Evolutionary conservation across 2,888 invertebrate species (phyloP), one percentile per base, ranked within the genome.

Genomic region (Andrena minutula): DNA sequence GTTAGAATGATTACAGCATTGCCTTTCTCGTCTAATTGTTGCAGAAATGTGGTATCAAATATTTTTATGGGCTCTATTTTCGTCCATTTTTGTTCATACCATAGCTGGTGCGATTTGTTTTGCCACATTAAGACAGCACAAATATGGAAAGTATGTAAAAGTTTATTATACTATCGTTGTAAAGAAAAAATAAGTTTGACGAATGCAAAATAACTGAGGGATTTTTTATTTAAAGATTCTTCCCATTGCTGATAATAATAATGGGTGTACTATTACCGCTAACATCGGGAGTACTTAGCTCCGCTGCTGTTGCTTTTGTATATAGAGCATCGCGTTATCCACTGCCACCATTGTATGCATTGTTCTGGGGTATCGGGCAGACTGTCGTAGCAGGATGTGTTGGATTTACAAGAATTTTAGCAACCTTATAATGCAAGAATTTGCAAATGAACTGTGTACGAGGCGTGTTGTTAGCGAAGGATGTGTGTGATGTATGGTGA

Each of bases 11-110:
- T 23, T 66, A 30, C n/a, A 63, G 32, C n/a, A 20, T 56, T 8
- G 2, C 16, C 23, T 35, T 56, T 41, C 10, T 41, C 10, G n/a
- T 56, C 1, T 75, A 92, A 73, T 66, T 96, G 47, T 97, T 95
- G 95, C 96, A 95, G 98, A 98, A 94, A 99, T 99, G 97, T 99
- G 99, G 99, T 99, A 98, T 94, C 97, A 98, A 93, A 97, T 99
- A 93, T 99, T 99, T 95, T 95, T 99, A 91, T 99, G 99, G 98
- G 98, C 98, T 80, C 95, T 99, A 92, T 98, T 98, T 94, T 99
- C 99, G 16, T 99, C 99, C 69, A 96, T 99, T 91, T 96, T 99
- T 93, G 97, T 99, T 87, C 99, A 99, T 94, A 97, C 96, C 71
- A 97, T 98, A 93, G 99, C 99, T 76, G 98, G 98, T 73, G 94